phyloP scores from a whole-genome alignment of 2,797 vertebrate species.

The Taenioides sp. region DNA sequence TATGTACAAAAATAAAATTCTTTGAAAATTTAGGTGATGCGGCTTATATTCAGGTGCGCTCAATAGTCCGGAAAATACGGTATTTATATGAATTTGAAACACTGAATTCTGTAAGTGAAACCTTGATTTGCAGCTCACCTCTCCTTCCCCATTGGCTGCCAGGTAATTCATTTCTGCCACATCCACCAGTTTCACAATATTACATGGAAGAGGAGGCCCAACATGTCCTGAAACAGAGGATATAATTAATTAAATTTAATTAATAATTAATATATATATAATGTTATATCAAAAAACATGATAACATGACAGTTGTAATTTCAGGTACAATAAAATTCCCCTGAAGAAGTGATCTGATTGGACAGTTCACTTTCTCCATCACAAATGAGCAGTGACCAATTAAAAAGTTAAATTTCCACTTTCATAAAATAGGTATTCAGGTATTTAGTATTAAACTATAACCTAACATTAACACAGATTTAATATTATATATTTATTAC shows the following conservation, averaged over 20 bases:
- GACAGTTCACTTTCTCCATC: neutral
- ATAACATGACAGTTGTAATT: no score
- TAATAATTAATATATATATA: neutral
- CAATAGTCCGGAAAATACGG: no score
- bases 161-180: slow-evolving; percentile 96
- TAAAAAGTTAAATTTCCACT: neutral
- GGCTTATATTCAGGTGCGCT: no score
- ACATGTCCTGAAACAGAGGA: slow-evolving; percentile 84
- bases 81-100: neutral
- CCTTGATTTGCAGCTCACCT: slow-evolving; percentile 74
- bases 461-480: no score
- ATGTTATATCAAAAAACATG: no score
- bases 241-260: neutral
- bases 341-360: neutral
- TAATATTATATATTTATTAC: no score
- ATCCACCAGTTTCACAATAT: slow-evolving; percentile 87
- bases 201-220: slow-evolving; percentile 92
- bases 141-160: slow-evolving; percentile 89
- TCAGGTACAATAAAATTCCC: no score
- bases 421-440: no score
- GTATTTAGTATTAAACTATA: no score
- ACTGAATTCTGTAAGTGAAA: neutral
- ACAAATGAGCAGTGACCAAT: neutral
- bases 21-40: no score
- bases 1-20: no score